Evolutionary conservation across 2,797 vertebrate species (phyloP).

Genomic region (Pipistrellus pygmaeus): DNA sequence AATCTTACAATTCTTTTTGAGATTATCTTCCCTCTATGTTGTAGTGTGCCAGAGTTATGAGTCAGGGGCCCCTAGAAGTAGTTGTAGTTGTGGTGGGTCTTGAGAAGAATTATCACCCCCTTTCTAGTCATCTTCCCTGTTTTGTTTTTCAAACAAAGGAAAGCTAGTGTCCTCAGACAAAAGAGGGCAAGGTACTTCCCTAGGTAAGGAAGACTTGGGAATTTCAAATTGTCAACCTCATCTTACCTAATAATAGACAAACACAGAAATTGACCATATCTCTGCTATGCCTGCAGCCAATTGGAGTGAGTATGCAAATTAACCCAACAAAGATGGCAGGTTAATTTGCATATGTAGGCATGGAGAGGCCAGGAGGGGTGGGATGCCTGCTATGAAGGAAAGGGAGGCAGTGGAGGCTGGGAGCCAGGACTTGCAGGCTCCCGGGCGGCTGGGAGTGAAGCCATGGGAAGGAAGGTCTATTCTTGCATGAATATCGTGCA

Average conservation of each 20-base stretch:
- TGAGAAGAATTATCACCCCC: neutral
- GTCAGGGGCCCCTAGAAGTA: neutral
- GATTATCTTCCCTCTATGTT: neutral
- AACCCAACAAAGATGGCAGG: too few species aligned
- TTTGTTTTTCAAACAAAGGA: neutral
- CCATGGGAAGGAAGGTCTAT: too few species aligned
- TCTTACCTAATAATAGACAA: too few species aligned
- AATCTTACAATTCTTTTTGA: neutral
- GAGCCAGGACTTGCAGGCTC: too few species aligned
- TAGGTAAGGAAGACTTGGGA: neutral
- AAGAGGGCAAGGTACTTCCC: neutral
- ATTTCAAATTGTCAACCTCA: neutral
- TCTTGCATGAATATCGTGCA: too few species aligned
- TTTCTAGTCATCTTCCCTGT: neutral
- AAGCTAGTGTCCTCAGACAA: neutral
- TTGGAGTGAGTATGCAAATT: too few species aligned
- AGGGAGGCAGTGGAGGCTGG: too few species aligned
- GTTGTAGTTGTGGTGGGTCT: neutral
- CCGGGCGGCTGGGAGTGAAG: too few species aligned
- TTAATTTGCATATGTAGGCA: too few species aligned
- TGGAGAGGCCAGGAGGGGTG: rapidly evolving
- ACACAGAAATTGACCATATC: too few species aligned
- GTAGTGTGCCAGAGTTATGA: neutral
- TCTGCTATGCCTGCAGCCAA: too few species aligned
- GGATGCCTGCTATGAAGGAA: too few species aligned